Conservation (phyloP, 1,140 invertebrate species). For the Drosophila hydei region DNA sequence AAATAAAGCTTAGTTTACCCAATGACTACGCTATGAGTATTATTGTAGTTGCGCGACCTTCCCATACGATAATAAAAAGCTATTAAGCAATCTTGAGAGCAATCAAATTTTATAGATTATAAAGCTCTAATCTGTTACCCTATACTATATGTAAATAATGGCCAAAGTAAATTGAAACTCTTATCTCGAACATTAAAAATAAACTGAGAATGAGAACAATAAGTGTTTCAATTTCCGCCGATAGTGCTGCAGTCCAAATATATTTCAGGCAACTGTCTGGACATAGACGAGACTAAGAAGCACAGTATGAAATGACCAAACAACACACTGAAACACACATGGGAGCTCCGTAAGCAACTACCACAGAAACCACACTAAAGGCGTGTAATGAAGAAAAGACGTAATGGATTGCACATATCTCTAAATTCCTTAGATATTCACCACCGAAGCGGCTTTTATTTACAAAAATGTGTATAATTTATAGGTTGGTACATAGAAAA, state of each 20-base stretch:
- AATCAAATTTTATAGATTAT: slow-evolving; percentile 24
- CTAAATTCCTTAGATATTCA: slow-evolving; percentile 39
- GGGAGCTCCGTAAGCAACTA: slow-evolving; percentile 38
- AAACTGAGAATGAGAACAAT: slow-evolving; percentile 9
- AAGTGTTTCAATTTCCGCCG: slow-evolving; percentile 24
- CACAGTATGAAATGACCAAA: slow-evolving; percentile 11
- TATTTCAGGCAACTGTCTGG: background rate
- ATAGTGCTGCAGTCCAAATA: slow-evolving; percentile 6
- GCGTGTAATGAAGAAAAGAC: slow-evolving; percentile 48
- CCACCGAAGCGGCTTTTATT: slow-evolving; percentile 55
- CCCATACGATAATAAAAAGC: background rate
- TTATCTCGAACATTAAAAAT: slow-evolving; percentile 21
- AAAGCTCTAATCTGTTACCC: slow-evolving; percentile 14
- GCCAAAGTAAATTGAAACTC: slow-evolving; percentile 4
- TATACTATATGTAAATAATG: slow-evolving; percentile 22
- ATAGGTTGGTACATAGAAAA: slow-evolving; percentile 48
- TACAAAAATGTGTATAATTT: slow-evolving; percentile 57
- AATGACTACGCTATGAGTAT: background rate
- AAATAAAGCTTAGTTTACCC: background rate
- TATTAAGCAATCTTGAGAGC: slow-evolving; percentile 1
- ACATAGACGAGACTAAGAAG: slow-evolving; percentile 4
- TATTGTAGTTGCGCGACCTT: background rate
- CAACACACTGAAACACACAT: slow-evolving; percentile 11
- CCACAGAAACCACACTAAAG: slow-evolving; percentile 50
- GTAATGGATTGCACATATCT: slow-evolving; percentile 45